Evolutionary conservation across 1,140 invertebrate genomes (phyloP).

Genomic region (Tribolium castaneum): DNA sequence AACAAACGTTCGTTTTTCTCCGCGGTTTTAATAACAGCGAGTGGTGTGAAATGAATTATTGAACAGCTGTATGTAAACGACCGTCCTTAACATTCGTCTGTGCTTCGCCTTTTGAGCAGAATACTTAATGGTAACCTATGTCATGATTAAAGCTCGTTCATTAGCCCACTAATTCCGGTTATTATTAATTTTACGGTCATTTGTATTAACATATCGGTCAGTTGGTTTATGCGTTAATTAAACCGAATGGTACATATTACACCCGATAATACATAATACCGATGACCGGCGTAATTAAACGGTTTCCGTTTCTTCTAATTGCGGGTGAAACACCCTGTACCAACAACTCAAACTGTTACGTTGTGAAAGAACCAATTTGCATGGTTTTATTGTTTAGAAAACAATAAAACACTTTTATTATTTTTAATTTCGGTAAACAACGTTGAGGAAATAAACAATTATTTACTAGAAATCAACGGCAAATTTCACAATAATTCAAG

Average conservation of each 20-base stretch:
- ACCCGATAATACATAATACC: constrained; percentile 15
- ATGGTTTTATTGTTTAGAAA: background rate
- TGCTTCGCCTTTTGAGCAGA: constrained; percentile 3
- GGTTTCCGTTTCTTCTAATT: constrained; percentile 15
- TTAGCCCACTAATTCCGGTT: constrained; percentile 33
- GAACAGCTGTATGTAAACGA: constrained; percentile 41
- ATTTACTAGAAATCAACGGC: background rate
- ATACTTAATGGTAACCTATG: constrained; percentile 17
- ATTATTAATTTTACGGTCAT: constrained; percentile 38
- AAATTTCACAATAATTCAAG: constrained; percentile 30
- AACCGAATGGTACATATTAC: constrained; percentile 23
- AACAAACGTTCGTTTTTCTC: constrained; percentile 4
- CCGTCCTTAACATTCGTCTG: constrained; percentile 26
- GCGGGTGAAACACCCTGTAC: background rate
- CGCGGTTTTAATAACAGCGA: background rate
- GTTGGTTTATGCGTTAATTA: constrained; percentile 32
- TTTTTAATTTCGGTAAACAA: background rate
- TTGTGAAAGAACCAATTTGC: background rate
- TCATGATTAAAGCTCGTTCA: constrained; percentile 39
- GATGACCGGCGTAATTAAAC: background rate
- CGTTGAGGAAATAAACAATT: background rate
- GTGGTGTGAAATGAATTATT: constrained; percentile 24
- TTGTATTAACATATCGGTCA: constrained; percentile 29
- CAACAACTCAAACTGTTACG: background rate
- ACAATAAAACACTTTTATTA: background rate